Conservation (phyloP, 2,113 vertebrate genomes). For the Aphyosemion australe region DNA sequence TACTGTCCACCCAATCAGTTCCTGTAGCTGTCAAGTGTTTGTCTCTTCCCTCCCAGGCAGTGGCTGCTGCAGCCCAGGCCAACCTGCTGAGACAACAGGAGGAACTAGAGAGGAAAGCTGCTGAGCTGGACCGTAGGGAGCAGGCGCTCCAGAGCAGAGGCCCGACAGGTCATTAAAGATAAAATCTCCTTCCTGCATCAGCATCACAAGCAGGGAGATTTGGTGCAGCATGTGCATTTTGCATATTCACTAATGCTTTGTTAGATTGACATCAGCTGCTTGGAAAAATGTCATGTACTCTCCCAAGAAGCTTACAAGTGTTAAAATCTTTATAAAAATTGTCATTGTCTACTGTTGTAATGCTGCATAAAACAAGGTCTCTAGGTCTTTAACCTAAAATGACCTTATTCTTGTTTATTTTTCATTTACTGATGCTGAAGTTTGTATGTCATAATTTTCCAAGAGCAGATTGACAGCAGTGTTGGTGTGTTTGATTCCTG, state of each 20-base stretch:
- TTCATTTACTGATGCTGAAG: no score
- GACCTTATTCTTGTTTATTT: no score
- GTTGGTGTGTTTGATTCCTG: no score
- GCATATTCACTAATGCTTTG: background rate
- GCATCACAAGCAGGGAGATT: no score
- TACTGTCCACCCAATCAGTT: background rate
- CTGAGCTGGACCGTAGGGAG: constrained; percentile 93
- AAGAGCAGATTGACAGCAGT: no score
- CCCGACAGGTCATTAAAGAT: constrained; percentile 63
- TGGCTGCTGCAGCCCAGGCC: constrained; percentile 87
- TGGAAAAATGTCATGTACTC: background rate
- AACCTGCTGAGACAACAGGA: constrained; percentile 93
- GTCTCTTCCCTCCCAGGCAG: constrained; percentile 70
- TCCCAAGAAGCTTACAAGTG: background rate
- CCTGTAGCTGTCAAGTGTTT: background rate
- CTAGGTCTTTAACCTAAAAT: no score
- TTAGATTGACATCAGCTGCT: no score
- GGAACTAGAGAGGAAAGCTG: constrained; percentile 93
- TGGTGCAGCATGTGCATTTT: constrained; percentile 13
- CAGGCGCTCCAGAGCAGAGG: constrained; percentile 84
- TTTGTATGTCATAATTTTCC: no score
- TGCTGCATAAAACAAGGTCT: no score
- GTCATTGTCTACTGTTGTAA: no score
- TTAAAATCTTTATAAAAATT: no score
- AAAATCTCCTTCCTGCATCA: constrained; percentile 1